These are phyloP conservation scores for Apus apus DNA, from an alignment of 2,113 vertebrate genomes.

Conservation along the genomic window DNA sequence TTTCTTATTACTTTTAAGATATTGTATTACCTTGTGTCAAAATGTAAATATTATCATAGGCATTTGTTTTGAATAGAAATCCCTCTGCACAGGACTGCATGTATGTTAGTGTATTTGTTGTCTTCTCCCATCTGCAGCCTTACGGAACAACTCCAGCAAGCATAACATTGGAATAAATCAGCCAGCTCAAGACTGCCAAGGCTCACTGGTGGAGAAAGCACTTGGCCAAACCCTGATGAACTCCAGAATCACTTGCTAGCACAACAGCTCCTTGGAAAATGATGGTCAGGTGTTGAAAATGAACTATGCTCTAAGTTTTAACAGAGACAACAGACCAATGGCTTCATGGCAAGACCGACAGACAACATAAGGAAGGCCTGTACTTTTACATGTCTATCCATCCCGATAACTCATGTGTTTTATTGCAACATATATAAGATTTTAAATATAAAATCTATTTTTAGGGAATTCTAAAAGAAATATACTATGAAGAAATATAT, in stretches of 20 bases:
- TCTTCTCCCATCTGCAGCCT: neutral
- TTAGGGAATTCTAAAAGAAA: neutral
- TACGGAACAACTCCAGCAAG: neutral
- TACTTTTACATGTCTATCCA: neutral
- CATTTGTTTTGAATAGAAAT: neutral
- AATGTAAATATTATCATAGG: neutral
- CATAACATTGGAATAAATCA: neutral
- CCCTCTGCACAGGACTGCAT: neutral
- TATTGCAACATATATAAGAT: accelerated
- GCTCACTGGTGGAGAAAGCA: neutral
- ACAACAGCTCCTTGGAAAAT: neutral
- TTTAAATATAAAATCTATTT: neutral
- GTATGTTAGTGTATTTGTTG: neutral
- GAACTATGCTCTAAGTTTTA: neutral
- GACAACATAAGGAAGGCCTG: neutral
- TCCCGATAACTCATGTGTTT: neutral
- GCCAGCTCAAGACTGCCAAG: neutral
- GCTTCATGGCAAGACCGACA: neutral
- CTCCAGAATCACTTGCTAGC: neutral
- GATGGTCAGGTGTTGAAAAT: neutral
- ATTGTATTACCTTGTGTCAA: neutral
- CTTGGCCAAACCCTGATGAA: neutral
- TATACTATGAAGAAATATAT: too few species aligned
- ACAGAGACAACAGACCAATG: neutral
- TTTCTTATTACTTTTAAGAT: neutral